These are phyloP conservation scores for Platyura marginata DNA, from an alignment of 1,140 invertebrate genomes.

Conservation along the genomic window DNA sequence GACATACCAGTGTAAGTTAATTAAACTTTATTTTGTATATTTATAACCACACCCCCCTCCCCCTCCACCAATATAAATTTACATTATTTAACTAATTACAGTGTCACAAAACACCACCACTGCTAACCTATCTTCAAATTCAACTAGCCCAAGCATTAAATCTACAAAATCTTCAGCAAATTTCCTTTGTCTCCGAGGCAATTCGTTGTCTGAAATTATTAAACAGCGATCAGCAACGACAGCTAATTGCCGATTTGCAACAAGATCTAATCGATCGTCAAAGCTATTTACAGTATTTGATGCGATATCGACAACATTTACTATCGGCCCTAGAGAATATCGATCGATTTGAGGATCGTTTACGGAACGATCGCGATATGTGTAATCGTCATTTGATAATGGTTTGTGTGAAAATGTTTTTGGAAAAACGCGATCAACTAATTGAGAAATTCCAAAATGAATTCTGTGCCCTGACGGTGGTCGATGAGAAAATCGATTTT, in stretches of 20 bases:
- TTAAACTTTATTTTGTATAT: background rate
- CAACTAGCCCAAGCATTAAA: constrained; percentile 79
- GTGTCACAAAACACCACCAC: constrained; percentile 15
- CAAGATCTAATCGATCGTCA: constrained; percentile 64
- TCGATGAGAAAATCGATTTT: constrained; percentile 67
- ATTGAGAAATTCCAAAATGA: constrained; percentile 52
- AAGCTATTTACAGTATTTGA: constrained; percentile 71
- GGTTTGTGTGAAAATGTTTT: constrained; percentile 59
- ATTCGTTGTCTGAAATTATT: constrained; percentile 61
- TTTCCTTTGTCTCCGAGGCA: constrained; percentile 67
- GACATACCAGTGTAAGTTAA: constrained; percentile 14
- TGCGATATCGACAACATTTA: constrained; percentile 63
- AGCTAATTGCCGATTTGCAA: constrained; percentile 57
- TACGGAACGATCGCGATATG: constrained; percentile 49
- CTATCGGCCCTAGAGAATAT: constrained; percentile 62
- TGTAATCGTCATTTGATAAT: constrained; percentile 61
- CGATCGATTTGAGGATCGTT: constrained; percentile 45
- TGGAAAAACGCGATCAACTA: constrained; percentile 48
- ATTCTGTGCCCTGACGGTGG: constrained; percentile 51
- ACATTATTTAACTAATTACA: constrained; percentile 4
- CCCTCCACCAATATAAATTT: too few relatives aligned
- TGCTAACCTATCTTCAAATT: constrained; percentile 41
- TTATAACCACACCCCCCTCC: too few relatives aligned
- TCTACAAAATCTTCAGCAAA: constrained; percentile 56
- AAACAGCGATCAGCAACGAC: constrained; percentile 51